These are phyloP conservation scores for Apogon talboti DNA, from an alignment of 2,797 vertebrate species.

Conservation along the genomic window DNA sequence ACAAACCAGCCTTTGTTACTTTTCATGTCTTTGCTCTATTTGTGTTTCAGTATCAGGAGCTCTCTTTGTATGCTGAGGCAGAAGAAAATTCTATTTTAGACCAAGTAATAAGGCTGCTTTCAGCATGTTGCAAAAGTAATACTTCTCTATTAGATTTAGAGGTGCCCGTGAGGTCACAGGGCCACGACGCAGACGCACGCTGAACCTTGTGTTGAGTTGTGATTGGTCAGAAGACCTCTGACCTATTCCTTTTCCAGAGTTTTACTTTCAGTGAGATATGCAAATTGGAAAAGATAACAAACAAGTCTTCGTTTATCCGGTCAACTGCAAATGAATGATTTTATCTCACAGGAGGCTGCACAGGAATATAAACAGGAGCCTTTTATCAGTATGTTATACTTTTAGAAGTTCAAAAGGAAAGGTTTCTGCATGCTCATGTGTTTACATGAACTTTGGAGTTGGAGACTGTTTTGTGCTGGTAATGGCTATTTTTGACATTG, in stretches of 20 bases:
- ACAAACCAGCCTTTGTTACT: not conserved
- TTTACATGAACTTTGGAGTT: no score
- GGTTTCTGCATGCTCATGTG: no score
- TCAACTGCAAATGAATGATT: not conserved
- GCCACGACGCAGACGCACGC: constrained; percentile 8
- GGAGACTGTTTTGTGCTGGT: no score
- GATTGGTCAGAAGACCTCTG: constrained; percentile 22
- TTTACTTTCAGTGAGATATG: not conserved
- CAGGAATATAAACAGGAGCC: constrained; percentile 4
- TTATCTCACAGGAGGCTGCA: constrained; percentile 1
- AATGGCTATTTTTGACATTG: no score
- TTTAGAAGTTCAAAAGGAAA: not conserved
- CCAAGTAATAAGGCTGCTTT: constrained; percentile 24
- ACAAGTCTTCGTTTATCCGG: not conserved
- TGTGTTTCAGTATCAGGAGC: not conserved
- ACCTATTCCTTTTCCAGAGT: not conserved
- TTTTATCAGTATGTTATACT: constrained; percentile 4
- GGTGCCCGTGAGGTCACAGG: constrained; percentile 26
- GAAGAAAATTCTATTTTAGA: constrained; percentile 32
- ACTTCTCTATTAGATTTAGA: constrained; percentile 28
- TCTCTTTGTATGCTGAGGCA: constrained; percentile 5
- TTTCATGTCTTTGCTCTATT: constrained; percentile 8
- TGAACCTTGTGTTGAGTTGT: not conserved
- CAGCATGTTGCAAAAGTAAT: constrained; percentile 26
- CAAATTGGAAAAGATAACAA: constrained; percentile 11